These are phyloP conservation scores for Dufourea novaeangliae DNA, from an alignment of 1,140 invertebrate genomes.

Conservation along the genomic window DNA sequence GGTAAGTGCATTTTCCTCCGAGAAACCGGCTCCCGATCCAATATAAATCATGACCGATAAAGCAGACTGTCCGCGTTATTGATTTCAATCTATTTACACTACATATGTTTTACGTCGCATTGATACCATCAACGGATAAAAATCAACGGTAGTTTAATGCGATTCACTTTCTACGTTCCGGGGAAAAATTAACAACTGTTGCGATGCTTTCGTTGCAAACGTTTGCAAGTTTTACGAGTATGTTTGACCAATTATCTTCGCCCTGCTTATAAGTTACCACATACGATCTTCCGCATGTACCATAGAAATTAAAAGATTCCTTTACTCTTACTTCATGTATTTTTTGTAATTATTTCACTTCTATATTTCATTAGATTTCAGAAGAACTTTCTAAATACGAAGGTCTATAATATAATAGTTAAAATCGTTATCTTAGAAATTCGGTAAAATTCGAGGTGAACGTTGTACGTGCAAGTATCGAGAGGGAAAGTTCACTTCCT, in stretches of 20 bases:
- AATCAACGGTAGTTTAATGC: not conserved
- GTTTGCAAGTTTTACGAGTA: not conserved
- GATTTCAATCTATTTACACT: conserved; percentile 1
- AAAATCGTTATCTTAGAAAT: not conserved
- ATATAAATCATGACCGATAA: conserved; percentile 28
- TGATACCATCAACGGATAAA: not conserved
- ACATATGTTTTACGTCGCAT: not conserved
- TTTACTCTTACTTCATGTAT: not conserved
- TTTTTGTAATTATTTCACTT: no score
- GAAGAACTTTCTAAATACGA: not conserved
- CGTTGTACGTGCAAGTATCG: no score
- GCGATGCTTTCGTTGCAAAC: not conserved
- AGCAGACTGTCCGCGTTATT: conserved; percentile 3
- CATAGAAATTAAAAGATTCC: not conserved
- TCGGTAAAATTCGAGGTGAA: not conserved
- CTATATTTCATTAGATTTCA: not conserved
- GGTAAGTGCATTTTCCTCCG: conserved; percentile 55
- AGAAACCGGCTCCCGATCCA: conserved; percentile 41
- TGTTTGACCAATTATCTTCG: not conserved
- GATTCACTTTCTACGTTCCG: not conserved
- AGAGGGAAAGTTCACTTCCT: not conserved
- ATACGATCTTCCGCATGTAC: no score
- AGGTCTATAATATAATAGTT: not conserved
- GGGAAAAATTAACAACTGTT: not conserved
- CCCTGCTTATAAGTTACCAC: not conserved